Evolutionary conservation across 2,797 vertebrate species (phyloP).

Genomic region (Tapera naevia): DNA sequence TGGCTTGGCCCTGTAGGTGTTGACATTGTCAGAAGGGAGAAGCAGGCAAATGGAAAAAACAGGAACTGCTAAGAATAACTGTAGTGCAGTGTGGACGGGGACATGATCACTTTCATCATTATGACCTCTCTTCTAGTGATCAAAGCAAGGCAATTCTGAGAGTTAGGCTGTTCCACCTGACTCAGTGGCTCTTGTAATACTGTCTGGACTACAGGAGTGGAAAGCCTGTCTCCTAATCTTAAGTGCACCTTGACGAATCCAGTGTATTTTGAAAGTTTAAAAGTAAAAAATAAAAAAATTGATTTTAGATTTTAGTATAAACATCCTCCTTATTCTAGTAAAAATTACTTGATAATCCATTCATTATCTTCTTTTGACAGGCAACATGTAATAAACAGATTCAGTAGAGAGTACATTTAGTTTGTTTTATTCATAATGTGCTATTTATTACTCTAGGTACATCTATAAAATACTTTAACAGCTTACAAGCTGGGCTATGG

Average conservation of each 20-base stretch:
- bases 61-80: not conserved
- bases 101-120: not conserved
- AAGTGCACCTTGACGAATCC: not conserved
- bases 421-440: not conserved
- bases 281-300: not conserved
- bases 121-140: not conserved
- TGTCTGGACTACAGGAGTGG: not conserved
- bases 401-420: not conserved
- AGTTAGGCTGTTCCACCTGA: not conserved
- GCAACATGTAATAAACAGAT: not conserved
- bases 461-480: not conserved
- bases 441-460: not conserved
- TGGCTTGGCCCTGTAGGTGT: not conserved
- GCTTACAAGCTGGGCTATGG: not conserved
- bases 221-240: not conserved
- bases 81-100: not conserved
- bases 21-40: not conserved
- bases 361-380: not conserved
- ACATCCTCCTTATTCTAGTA: not conserved
- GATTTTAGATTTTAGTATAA: not conserved
- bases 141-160: not conserved
- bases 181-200: not conserved
- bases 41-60: not conserved
- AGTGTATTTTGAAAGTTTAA: not conserved
- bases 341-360: not conserved